Conservation (phyloP, 2,888 invertebrate genomes). For the Cremastinae sp. region DNA sequence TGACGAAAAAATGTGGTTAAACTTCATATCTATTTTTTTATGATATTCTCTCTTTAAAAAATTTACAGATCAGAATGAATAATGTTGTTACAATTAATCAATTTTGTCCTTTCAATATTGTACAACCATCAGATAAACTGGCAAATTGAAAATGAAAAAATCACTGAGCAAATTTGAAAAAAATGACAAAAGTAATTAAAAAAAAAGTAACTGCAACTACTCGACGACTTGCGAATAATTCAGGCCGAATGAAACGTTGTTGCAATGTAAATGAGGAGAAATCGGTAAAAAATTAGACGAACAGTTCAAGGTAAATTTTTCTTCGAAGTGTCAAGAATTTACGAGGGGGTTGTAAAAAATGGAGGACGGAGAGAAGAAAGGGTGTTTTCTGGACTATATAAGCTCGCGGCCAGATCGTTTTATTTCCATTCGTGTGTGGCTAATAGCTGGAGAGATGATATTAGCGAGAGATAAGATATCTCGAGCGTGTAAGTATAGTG, state of each 20-base stretch:
- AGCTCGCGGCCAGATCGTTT: constrained; percentile 33
- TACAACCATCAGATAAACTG: too few relatives aligned
- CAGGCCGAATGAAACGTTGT: neutral
- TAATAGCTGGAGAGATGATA: constrained; percentile 60
- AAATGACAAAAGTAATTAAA: too few relatives aligned
- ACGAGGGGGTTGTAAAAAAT: neutral
- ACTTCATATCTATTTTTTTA: too few relatives aligned
- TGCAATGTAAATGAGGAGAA: constrained; percentile 12
- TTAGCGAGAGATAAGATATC: constrained; percentile 61
- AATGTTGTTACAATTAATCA: too few relatives aligned
- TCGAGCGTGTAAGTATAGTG: constrained; percentile 45
- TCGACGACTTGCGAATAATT: too few relatives aligned
- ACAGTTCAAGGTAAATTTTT: constrained; percentile 46
- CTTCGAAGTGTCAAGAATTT: constrained; percentile 5
- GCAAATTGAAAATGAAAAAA: too few relatives aligned
- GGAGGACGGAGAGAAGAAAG: constrained; percentile 25
- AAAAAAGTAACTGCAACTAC: too few relatives aligned
- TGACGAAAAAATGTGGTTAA: too few relatives aligned
- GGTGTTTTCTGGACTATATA: constrained; percentile 30
- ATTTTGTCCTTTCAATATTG: too few relatives aligned
- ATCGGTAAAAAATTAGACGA: constrained; percentile 11
- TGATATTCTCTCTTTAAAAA: too few relatives aligned
- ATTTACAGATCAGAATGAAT: too few relatives aligned
- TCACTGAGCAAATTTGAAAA: too few relatives aligned
- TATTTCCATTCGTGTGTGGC: constrained; percentile 54